Base-by-base conservation (phyloP, 2,888 invertebrate genomes). In the Tinea pellionella region DNA sequence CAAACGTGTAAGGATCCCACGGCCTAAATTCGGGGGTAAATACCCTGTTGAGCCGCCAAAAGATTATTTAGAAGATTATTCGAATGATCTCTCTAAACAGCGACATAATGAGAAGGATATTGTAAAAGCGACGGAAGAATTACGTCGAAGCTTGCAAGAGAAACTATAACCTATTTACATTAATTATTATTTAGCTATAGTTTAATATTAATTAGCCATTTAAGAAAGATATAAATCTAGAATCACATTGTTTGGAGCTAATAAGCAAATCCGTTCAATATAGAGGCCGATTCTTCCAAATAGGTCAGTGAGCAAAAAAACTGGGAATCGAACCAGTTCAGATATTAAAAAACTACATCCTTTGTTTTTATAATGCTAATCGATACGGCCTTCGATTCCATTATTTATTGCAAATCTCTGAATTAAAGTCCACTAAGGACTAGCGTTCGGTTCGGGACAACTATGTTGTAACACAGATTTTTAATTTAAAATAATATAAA, bases 1-100 rank as follows among this genome's bases (percentile, higher is more conserved):
- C 57, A 94, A 95, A 77, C 91, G 93, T 66, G 92, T 95, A 63
- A 89, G 93, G 67, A 95, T 95, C 68, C 95, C 95, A 24, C 89
- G 95, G 65, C 95, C 95, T 4, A 95, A 95, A 88, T 94, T 95
- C 72, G 92, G 90, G 59, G 89, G 88, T 66, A 90, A 88, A 70
- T 92, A 89, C 68, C 93, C 92, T 61, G 91, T 87, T 62, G 93
- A 93, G 70, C 93, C 93, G 13, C 93, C 93, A 11, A 92, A 94
- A 76, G 94, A 95, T 75, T 95, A 95, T 76, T 89, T 92, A 67
- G 91, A 92, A 63, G 91, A 92, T 60, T 81, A 78, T 61, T 89
- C 89, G 61, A 89, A 88, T 58, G 82, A 90, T 51, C 85, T 90
- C 64, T 80, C 89, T 37, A 85, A 81, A 59, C 82, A 87, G 64